Base-by-base conservation (phyloP, 1,140 invertebrate species). In the Drosophila nebulosa region DNA sequence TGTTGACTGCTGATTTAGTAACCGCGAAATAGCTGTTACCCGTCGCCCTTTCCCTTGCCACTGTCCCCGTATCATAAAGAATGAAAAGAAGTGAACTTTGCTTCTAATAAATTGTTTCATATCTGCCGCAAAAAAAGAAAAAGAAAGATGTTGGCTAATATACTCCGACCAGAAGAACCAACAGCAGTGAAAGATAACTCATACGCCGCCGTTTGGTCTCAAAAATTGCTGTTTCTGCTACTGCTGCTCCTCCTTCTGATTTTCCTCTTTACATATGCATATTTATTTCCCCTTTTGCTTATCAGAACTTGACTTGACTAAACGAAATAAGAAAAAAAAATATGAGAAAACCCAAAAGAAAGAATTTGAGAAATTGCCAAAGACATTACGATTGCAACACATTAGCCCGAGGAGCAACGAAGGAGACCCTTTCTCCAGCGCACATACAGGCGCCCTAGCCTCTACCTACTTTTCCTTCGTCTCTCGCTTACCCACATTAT, bases 71-170 rank as follows among this genome's bases (percentile, higher is more conserved):
- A 7, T 42, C 39, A 80, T 68, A 74, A 85, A 80, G 77, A 70
- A 88, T 72, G 83, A 58, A 75, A 72, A 61, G 80, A 76, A 79
- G 75, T 68, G 68, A 86, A 88, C 79, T 88, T 88, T 79, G 68
- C 71, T 26, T 79, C 83, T 88, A 88, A 88, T 88, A 88, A 89
- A 88, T 88, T 88, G 83, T 69, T 83, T 89, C 83, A 69, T 88
- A 88, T 88, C 83, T 83, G 58, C 39, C 27, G 36, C 52, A 27
- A 61, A 67, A 64, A 71, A 52, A 69, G 66, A 52, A 69, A 32
- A 30, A 27, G 21, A 32, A 39, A 59, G 35, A 42, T 59, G 57
- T 55, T 55, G 50, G 69, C 69, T 76, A 76, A 76, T 76, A 74
- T 69, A 65, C 65, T 64, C 58, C 7, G 18, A 10, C 26, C 7